Conservation (phyloP, 2,888 invertebrate genomes). For the Erebia ligea region DNA sequence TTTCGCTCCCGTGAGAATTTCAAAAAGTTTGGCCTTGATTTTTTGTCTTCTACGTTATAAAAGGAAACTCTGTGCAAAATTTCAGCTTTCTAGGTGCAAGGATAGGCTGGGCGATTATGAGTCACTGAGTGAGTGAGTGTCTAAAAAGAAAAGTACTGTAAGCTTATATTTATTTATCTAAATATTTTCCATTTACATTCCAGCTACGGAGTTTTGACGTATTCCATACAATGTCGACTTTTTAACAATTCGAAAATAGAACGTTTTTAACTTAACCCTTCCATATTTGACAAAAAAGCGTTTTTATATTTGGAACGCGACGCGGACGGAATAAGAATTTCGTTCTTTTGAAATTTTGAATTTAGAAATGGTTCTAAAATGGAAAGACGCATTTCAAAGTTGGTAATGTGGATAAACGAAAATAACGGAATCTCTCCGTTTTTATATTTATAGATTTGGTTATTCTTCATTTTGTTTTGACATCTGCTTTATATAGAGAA, state of each 20-base stretch:
- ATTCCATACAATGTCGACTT: slow-evolving; percentile 82
- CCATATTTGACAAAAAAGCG: slow-evolving; percentile 82
- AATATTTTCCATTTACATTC: slow-evolving; percentile 53
- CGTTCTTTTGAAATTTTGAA: slow-evolving; percentile 67
- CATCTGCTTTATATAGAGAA: too few species aligned
- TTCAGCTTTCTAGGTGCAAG: too few species aligned
- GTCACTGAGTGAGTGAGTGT: neutral
- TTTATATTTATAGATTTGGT: slow-evolving; percentile 14
- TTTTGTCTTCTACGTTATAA: too few species aligned
- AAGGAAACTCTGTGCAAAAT: too few species aligned
- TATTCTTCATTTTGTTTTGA: slow-evolving; percentile 10
- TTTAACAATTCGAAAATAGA: slow-evolving; percentile 83
- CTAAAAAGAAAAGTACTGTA: neutral
- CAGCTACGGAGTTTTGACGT: slow-evolving; percentile 79
- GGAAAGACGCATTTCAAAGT: slow-evolving; percentile 60
- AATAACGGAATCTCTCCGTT: slow-evolving; percentile 54
- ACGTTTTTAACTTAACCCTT: slow-evolving; percentile 83
- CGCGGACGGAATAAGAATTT: slow-evolving; percentile 76
- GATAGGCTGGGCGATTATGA: neutral
- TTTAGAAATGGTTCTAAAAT: slow-evolving; percentile 74
- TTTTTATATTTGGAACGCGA: slow-evolving; percentile 80
- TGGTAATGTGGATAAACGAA: slow-evolving; percentile 62
- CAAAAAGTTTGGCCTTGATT: too few species aligned
- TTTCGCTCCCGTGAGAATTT: too few species aligned
- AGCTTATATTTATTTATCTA: slow-evolving; percentile 37